Evolutionary conservation across 2,888 invertebrate genomes (phyloP).

Genomic region (Latrodectus elegans): DNA sequence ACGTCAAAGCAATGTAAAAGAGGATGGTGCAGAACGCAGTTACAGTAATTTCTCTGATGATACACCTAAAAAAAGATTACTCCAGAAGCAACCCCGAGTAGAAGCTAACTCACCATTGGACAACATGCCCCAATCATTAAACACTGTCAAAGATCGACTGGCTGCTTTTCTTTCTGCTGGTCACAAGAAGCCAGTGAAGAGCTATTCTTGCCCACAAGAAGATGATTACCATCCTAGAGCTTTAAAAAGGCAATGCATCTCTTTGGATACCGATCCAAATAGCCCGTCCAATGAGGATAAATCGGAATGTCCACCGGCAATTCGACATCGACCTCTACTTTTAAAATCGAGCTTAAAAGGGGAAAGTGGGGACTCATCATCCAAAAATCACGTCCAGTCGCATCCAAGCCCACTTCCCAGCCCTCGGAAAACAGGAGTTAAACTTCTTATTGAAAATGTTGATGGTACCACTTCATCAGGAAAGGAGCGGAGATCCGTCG

Average conservation of each 20-base stretch:
- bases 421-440: conserved; percentile 57
- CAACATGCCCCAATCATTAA: neutral
- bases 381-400: conserved; percentile 40
- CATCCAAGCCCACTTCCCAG: conserved; percentile 45
- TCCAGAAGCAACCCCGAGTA: conserved; percentile 52
- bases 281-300: conserved; percentile 33
- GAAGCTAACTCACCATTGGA: conserved; percentile 36
- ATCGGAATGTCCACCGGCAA: conserved; percentile 4
- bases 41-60: conserved; percentile 4
- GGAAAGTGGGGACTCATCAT: conserved; percentile 32
- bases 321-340: conserved; percentile 58
- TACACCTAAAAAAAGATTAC: conserved; percentile 28
- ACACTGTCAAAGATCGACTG: conserved; percentile 26
- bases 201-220: conserved; percentile 62
- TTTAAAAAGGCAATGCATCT: conserved; percentile 54
- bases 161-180: conserved; percentile 29
- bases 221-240: conserved; percentile 28
- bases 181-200: conserved; percentile 45
- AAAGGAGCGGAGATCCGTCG: conserved; percentile 50
- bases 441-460: conserved; percentile 48
- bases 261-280: conserved; percentile 45
- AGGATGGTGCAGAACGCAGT: conserved; percentile 27
- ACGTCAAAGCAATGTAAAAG: conserved; percentile 48
- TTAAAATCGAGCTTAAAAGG: conserved; percentile 63
- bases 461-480: conserved; percentile 8